Evolutionary conservation across 2,888 invertebrate species (phyloP), one percentile per base, ranked within the genome.

Genomic region (Thecocarcelia acutangulata): DNA sequence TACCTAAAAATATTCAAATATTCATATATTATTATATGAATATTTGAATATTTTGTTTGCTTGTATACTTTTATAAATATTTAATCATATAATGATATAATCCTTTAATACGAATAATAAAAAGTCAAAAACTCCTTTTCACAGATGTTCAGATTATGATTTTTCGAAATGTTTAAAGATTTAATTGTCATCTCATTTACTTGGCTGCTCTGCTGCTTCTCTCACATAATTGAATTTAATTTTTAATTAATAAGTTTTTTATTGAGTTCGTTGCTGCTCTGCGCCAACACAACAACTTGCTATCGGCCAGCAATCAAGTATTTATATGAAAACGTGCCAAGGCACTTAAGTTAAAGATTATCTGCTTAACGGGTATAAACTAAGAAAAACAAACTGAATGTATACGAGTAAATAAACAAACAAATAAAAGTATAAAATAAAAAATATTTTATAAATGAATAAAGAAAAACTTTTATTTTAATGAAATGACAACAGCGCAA

Each of bases 331-430:
- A 81, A 74, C 82, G 77, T 82, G 74, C 58, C 77, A 40, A 28
- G 59, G 42, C 77, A 59, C 70, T 78, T 63, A 44, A 74, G 70
- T 69, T 52, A 8, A 40, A 74, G 82, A 82, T 82, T 82, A 82
- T 82, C 63, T 82, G 37, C 74, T 82, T 77, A 74, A 74, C 68
- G 64, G 59, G 13, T 12, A 9, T 63, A 72, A 70, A 61, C 9
- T 17, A 15, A 40, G 21, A 12, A 66, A 13, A 42, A 42, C 58
- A 69, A 33, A 17, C 40, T 40, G 2, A 44, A 44, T 24, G 9
- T 0, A 46, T 11, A 28, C 2, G 33, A n/a, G 44, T 42, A 33
- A 24, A 33, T 19, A 58, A 24, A 24, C 1, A 33, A n/a, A 13
- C 17, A 28, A 42, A 48, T 37, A 19, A 56, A 61, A 28, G 46